Conservation (phyloP, 2,797 vertebrate genomes). For the Yasuhikotakia modesta region DNA sequence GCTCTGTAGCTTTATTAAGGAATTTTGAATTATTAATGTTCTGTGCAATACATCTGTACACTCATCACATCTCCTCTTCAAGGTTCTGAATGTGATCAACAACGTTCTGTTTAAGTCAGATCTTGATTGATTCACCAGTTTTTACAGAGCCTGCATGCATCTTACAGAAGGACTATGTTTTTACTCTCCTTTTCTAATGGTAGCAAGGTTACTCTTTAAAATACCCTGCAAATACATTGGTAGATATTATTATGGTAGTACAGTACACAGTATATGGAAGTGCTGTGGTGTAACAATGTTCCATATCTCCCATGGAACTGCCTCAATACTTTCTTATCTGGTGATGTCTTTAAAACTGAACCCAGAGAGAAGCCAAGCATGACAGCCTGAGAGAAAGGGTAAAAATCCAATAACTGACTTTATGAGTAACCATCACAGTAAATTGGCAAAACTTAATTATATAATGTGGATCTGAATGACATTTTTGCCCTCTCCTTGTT, state of each 20-base stretch:
- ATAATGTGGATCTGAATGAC: conserved; percentile 48
- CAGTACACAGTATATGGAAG: background rate
- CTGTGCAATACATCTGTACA: no score
- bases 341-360: background rate
- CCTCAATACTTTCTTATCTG: background rate
- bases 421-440: conserved; percentile 35
- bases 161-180: no score
- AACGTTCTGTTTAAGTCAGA: no score
- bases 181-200: no score
- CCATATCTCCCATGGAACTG: background rate
- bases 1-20: no score
- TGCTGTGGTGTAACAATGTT: background rate
- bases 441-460: conserved; percentile 51
- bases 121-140: no score
- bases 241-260: background rate
- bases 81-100: no score
- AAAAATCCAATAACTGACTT: conserved; percentile 36
- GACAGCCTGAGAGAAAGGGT: background rate
- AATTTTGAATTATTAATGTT: no score
- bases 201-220: no score
- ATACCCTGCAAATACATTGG: no score
- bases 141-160: no score
- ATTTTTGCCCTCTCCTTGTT: conserved; percentile 51
- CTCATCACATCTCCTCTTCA: no score
- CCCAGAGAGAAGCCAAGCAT: conserved; percentile 7